These are phyloP conservation scores for Scaptomyza flava DNA, from an alignment of 2,888 invertebrate genomes.

Conservation along the genomic window DNA sequence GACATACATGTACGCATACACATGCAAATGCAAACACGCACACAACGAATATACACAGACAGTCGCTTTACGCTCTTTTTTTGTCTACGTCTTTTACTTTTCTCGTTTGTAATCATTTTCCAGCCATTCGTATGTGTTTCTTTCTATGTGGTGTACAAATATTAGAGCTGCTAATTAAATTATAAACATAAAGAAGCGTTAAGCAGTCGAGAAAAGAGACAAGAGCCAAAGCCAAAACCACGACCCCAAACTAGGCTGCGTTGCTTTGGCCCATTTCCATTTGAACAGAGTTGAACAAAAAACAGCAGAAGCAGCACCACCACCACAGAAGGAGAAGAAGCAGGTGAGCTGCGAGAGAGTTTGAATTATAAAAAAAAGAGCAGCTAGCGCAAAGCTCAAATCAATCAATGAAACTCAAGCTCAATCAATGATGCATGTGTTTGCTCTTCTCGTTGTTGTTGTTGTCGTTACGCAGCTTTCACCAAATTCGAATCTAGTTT, in stretches of 20 bases:
- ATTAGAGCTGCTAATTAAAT: constrained; percentile 81
- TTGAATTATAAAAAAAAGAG: constrained; percentile 23
- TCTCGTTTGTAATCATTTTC: constrained; percentile 79
- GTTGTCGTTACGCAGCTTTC: constrained; percentile 60
- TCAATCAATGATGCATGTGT: constrained; percentile 53
- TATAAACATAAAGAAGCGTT: constrained; percentile 77
- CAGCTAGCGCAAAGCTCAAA: constrained; percentile 34
- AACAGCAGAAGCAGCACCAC: constrained; percentile 19
- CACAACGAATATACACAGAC: constrained; percentile 29
- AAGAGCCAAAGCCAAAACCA: constrained; percentile 58
- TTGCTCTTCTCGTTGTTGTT: constrained; percentile 22
- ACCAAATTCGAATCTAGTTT: constrained; percentile 77
- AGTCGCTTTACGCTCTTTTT: constrained; percentile 69
- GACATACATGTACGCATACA: constrained; percentile 32
- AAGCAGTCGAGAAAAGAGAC: constrained; percentile 48
- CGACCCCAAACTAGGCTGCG: constrained; percentile 42
- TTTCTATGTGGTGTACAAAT: constrained; percentile 71
- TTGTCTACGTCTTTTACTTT: constrained; percentile 79
- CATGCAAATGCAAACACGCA: constrained; percentile 24
- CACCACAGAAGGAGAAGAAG: constrained; percentile 10
- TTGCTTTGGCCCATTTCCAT: constrained; percentile 53
- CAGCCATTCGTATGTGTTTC: constrained; percentile 72
- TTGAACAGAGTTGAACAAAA: constrained; percentile 23
- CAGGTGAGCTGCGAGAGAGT: constrained; percentile 40
- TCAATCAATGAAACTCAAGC: constrained; percentile 48